Conservation (phyloP, 2,888 invertebrate genomes). For the Eledona agricola region DNA sequence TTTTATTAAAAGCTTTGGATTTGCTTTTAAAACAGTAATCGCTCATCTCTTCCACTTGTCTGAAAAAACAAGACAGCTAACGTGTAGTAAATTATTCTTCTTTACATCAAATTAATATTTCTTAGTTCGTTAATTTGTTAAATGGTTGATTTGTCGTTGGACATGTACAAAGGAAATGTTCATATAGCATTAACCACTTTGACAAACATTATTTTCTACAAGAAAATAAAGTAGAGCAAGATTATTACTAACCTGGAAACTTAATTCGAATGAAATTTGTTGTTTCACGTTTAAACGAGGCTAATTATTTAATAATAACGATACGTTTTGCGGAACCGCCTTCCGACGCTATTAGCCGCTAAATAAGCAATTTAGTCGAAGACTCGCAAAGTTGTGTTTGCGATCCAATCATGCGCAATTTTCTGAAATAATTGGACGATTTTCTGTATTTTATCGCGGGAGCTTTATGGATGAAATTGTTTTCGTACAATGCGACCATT, state of each 20-base stretch:
- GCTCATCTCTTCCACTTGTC: too few relatives aligned
- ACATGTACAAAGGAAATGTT: too few relatives aligned
- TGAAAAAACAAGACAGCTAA: too few relatives aligned
- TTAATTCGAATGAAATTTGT: constrained; percentile 36
- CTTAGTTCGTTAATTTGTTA: too few relatives aligned
- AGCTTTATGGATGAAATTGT: constrained; percentile 1
- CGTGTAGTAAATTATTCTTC: too few relatives aligned
- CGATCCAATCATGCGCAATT: constrained; percentile 21
- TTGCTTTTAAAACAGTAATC: too few relatives aligned
- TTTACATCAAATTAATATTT: too few relatives aligned
- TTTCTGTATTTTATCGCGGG: neutral
- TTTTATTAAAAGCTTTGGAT: too few relatives aligned
- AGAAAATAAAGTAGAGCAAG: constrained; percentile 30
- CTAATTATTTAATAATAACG: constrained; percentile 33
- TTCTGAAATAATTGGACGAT: constrained; percentile 14
- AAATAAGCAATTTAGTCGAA: constrained; percentile 12
- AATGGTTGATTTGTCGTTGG: too few relatives aligned
- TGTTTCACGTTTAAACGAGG: constrained; percentile 33
- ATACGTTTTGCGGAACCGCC: constrained; percentile 19
- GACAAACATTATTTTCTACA: constrained; percentile 6
- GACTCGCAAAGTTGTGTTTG: constrained; percentile 16
- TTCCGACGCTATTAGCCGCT: constrained; percentile 15
- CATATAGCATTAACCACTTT: too few relatives aligned
- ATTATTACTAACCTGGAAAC: constrained; percentile 35
- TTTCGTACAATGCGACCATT: constrained; percentile 3